Percentiles rank a stretch among this genome's conserved stretches.
These are phyloP conservation scores for Thymelicus sylvestris DNA, from an alignment of 2,888 invertebrate species.

Conservation along the genomic window DNA sequence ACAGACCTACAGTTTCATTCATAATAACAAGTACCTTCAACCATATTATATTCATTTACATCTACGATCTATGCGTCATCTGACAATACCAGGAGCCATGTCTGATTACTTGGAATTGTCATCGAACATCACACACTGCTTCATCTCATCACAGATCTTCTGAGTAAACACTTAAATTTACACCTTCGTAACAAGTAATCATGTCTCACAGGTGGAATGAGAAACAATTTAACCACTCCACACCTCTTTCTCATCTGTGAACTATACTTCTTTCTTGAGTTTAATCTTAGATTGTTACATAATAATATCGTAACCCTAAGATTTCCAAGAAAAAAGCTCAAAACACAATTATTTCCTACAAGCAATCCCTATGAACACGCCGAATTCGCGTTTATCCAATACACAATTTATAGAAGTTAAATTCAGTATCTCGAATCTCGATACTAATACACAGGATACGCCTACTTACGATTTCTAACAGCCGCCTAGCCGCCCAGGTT, in stretches of 20 bases:
- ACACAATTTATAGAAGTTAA: slow-evolving; percentile 1
- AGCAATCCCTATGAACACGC: too few relatives aligned
- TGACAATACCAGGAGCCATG: background rate
- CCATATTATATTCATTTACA: background rate
- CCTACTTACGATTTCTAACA: slow-evolving; percentile 30
- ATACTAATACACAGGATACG: slow-evolving; percentile 23
- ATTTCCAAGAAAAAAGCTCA: too few relatives aligned
- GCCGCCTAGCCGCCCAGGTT: slow-evolving; percentile 10
- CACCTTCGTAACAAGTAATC: too few relatives aligned
- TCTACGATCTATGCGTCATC: background rate
- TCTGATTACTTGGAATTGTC: background rate
- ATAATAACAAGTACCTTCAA: background rate
- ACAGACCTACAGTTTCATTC: slow-evolving; percentile 22
- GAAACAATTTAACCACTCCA: too few relatives aligned
- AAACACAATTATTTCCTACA: too few relatives aligned
- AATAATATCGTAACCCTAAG: too few relatives aligned
- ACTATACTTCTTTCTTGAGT: too few relatives aligned
- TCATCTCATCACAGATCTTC: background rate
- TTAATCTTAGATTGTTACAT: too few relatives aligned
- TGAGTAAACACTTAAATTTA: too few relatives aligned
- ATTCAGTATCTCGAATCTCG: background rate
- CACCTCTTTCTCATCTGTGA: too few relatives aligned
- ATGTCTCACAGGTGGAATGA: too few relatives aligned
- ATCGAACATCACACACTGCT: background rate
- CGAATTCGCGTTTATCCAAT: background rate